These are phyloP conservation scores for Microcebus jonahi DNA, from an alignment of 2,113 vertebrate genomes.

Conservation along the genomic window DNA sequence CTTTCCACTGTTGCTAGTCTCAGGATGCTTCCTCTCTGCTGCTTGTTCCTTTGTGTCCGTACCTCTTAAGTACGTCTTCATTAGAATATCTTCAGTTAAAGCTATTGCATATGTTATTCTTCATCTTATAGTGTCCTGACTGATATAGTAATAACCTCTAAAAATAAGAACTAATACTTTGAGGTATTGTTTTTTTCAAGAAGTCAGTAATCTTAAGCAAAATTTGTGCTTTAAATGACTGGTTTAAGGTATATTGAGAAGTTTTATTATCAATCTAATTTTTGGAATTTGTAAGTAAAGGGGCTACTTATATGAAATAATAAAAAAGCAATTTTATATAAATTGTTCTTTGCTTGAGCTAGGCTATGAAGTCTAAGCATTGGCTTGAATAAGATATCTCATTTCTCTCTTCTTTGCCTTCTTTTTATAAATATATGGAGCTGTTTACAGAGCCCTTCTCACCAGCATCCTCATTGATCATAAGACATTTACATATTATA, in stretches of 20 bases:
- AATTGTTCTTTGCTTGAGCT: not conserved
- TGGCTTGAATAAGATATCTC: not conserved
- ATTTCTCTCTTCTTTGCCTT: not conserved
- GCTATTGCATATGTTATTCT: not conserved
- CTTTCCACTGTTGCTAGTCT: not conserved
- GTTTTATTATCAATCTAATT: not conserved
- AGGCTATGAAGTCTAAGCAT: not conserved
- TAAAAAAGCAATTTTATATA: not conserved
- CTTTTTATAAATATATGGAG: constrained; percentile 40
- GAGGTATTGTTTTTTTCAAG: not conserved
- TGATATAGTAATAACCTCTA: not conserved
- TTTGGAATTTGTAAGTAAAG: not conserved
- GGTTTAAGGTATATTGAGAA: not conserved
- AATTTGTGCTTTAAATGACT: not conserved
- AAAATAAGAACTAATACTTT: not conserved
- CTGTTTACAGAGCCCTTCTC: not conserved
- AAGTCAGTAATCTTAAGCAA: not conserved
- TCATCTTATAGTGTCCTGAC: not conserved
- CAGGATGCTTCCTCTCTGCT: not conserved
- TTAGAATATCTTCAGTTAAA: not conserved
- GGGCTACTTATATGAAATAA: not conserved
- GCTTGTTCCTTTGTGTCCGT: not conserved
- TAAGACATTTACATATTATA: not conserved
- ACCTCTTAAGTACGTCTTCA: not conserved
- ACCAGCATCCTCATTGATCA: not conserved